Evolutionary conservation across 1,140 invertebrate genomes (phyloP), one percentile per base, ranked within the genome.

Genomic region (Pogonomyrmex californicus): DNA sequence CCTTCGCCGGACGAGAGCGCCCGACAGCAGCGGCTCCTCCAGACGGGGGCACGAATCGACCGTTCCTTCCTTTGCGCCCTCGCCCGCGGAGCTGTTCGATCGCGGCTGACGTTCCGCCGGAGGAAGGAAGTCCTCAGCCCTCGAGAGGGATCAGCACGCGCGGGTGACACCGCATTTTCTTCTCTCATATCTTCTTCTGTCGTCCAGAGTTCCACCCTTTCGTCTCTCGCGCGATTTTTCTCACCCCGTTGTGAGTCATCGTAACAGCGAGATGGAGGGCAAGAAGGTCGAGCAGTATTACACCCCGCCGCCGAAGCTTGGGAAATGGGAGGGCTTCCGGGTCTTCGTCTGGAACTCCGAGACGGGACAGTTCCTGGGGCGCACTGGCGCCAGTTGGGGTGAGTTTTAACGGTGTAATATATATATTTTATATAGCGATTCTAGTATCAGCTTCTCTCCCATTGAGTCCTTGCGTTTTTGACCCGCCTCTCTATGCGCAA

Each of bases 351-450:
- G 97, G 97, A 98, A 99, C 96, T 97, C 97, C 85, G 97, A 98
- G 95, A 98, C 98, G 79, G 97, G 97, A 92, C 97, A 98, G 95
- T 97, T 98, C 94, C 96, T 98, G 88, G 98, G 98, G 86, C 96
- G 98, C 89, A 99, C 98, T 85, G 98, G 97, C 87, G 96, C 97
- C 91, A 98, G 98, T 95, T 99, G 98, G 98, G 98, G 98, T 98
- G 95, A 98, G 98, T 97, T 70, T 33, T 82, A 92, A 44, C 14
- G 2, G 23, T 23, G 7, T 7, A 44, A 44, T 44, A 44, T 44
- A 44, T 44, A 3, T 17, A 33, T 49, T 68, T 47, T 44, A 3
- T n/a, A 17, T 14, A 14, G 17, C 30, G 41, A 10, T 1, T 17
- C 12, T 47, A 10, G 60, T 44, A 65, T 51, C 12, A 51, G 44